A percentile compares a stretch with the other conserved stretches of the same genome.
These are phyloP conservation scores for Odocoileus hemionus DNA, from an alignment of 2,113 vertebrate genomes.

Conservation along the genomic window DNA sequence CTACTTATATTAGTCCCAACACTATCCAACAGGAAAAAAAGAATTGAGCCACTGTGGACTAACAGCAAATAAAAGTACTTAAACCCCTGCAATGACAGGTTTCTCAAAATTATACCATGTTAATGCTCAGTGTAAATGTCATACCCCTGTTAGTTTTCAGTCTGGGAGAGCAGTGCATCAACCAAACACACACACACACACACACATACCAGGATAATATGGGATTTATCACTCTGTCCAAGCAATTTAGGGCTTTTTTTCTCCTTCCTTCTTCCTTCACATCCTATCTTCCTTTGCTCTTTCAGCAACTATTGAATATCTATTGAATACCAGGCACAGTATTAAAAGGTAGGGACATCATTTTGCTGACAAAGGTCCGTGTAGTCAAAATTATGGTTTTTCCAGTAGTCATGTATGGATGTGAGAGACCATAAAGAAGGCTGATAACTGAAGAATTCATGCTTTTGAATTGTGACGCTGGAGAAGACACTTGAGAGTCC, in stretches of 20 bases:
- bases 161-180: background rate
- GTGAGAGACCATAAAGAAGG: background rate
- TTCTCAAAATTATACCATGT: background rate
- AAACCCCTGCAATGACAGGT: background rate
- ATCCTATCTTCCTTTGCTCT: background rate
- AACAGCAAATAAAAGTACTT: slow-evolving; percentile 13
- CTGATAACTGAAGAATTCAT: background rate
- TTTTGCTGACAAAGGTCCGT: background rate
- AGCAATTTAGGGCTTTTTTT: background rate
- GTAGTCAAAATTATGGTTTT: background rate
- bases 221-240: background rate
- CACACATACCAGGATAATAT: background rate
- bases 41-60: background rate
- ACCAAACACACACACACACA: background rate
- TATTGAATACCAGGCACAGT: background rate
- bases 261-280: background rate
- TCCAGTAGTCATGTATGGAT: background rate
- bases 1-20: background rate
- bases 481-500: background rate
- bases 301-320: background rate
- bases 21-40: background rate
- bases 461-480: background rate
- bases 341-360: background rate
- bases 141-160: background rate
- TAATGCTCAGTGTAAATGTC: slow-evolving; percentile 12